Base-by-base conservation (phyloP, 2,888 invertebrate species). In the Nezara viridula region DNA sequence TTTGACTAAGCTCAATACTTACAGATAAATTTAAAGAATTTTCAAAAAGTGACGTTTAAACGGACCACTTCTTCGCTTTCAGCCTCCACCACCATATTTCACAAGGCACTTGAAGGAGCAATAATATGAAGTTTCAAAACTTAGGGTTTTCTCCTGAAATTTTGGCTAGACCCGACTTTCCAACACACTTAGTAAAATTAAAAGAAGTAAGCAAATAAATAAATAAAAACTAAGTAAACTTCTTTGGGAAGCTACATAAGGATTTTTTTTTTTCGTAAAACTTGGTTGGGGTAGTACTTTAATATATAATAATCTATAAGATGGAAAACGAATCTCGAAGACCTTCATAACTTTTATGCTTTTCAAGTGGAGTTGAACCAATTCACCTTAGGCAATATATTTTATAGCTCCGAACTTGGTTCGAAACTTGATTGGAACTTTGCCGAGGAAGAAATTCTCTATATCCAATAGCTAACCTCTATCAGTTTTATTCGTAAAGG, bases 351-450 rank as follows among this genome's bases (percentile, higher is more conserved):
- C 66, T 73, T 73, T 19, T 37, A 73, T 73, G 19, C 66, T 21
- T 37, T 24, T 12, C 60, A 21, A 37, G 32, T 19, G 66, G 66
- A 32, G 66, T 37, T 73, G 37, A 37, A 73, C 66, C 66, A 73
- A 73, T 73, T 73, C 66, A 73, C 66, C 66, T 73, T 37, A 73
- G 37, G 32, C 66, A 73, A 73, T 73, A 73, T 73, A 73, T 73
- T 73, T 73, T 73, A 73, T 73, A 37, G 19, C 37, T 2, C 66
- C 1, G 3, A 73, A 73, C 66, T 73, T 73, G 19, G 19, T 32
- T 9, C 66, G 32, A 37, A 73, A 73, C 66, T 73, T 73, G 27
- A 37, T 37, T 73, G 66, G 66, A 73, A 37, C 66, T 73, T 37
- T 73, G 66, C 66, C 66, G 66, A 21, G 66, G 32, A 27, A 37